Base-by-base conservation (phyloP, 2,113 vertebrate genomes). In the Caloenas nicobarica region DNA sequence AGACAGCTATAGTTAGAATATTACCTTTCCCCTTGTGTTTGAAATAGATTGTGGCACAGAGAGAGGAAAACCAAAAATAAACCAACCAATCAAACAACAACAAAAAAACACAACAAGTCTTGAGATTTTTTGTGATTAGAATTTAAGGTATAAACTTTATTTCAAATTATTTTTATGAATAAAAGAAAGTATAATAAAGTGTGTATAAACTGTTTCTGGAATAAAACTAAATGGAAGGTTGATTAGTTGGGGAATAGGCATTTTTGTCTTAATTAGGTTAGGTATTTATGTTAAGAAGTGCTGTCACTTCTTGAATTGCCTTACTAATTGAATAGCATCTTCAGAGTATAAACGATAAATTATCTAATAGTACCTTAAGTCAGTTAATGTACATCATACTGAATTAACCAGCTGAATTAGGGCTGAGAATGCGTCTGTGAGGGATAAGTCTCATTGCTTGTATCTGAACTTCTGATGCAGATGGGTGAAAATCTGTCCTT, bases 11-110 rank as follows among this genome's bases (percentile, higher is more conserved):
- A 50, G 19, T 18, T 50, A 50, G 26, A 78, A 81, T 61, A 58
- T 34, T 5, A 50, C 5, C 5, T 38, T 69, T 80, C 33, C 8
- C 16, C 28, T 38, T 40, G 7, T n/a, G 5, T 5, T 64, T 38
- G 6, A 53, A 72, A 51, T 36, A 73, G 17, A 53, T 16, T 56
- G 6, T 40, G 34, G 2, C 9, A 68, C 18, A 64, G 48, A n/a
- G 11, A 85, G 2, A 7, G 21, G n/a, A 57, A 69, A 62, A n/a
- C 10, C 0, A 1, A 3, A 23, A 40, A 34, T 1, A 22, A 72
- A 66, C 2, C 5, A 44, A 44, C 44, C 44, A 44, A 44, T 44
- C 16, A 44, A 44, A 19, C 44, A 46, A 46, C 44, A 46, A 46
- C 44, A 46, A 46, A 46, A 46, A 46, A 46, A 8, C 10, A 26